These are phyloP conservation scores for Brienomyrus brachyistius DNA, from an alignment of 2,113 vertebrate species.

Conservation along the genomic window DNA sequence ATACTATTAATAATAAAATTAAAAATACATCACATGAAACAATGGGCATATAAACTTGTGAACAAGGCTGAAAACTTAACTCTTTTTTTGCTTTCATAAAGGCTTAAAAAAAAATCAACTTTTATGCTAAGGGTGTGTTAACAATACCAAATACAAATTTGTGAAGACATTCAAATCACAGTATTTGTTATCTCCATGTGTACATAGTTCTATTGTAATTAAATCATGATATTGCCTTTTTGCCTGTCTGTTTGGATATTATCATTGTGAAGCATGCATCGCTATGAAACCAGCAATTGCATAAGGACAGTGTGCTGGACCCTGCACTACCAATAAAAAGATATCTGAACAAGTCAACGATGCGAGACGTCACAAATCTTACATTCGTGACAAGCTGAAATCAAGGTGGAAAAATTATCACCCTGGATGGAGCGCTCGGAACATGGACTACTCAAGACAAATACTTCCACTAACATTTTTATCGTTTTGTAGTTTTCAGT, in stretches of 20 bases:
- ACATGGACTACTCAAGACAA: neutral
- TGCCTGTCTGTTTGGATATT: constrained; percentile 31
- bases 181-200: constrained; percentile 32
- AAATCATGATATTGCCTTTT: constrained; percentile 53
- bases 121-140: constrained; percentile 22
- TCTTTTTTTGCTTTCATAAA: constrained; percentile 27
- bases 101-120: constrained; percentile 16
- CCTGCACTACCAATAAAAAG: neutral
- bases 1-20: constrained; percentile 55
- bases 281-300: neutral
- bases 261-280: constrained; percentile 8
- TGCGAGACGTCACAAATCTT: neutral
- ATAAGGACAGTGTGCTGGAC: constrained; percentile 1
- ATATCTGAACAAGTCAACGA: neutral
- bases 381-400: constrained; percentile 4
- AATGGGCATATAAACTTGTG: constrained; percentile 51
- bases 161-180: constrained; percentile 58
- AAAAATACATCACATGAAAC: constrained; percentile 58
- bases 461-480: neutral
- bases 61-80: constrained; percentile 25
- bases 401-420: neutral
- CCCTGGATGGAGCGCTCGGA: neutral
- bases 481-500: neutral
- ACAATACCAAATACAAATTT: constrained; percentile 32
- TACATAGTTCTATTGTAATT: constrained; percentile 43